Base-by-base conservation (phyloP, 2,888 invertebrate species). In the Chrysopilus asiliformis region DNA sequence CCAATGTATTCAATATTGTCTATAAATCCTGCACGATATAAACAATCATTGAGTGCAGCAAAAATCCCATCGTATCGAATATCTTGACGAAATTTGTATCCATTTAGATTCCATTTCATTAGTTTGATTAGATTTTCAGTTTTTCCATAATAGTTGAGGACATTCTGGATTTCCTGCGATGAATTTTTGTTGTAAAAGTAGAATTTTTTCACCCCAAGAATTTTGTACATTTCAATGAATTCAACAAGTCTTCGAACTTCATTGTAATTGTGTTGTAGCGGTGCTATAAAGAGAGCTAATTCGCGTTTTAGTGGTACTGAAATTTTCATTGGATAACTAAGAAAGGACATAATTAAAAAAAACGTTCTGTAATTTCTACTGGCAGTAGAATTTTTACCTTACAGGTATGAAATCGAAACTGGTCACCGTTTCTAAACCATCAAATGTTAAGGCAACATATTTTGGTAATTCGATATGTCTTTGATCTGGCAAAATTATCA, bases 11-110 rank as follows among this genome's bases (percentile, higher is more conserved):
- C 78, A 48, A 77, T 81, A 30, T 66, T 66, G 40, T 63, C 58
- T 39, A 67, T 56, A 41, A 82, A 76, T 79, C 89, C 86, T 35
- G 84, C 82, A 45, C 90, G 73, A 64, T 89, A 90, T 12, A 90
- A 71, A 60, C 91, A 91, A 63, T 91, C 90, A 61, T 91, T 90
- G 51, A 89, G 74, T 25, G 90, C 86, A 0, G 86, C 89, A 56
- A 90, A 87, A 43, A 85, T 71, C 1, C 86, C 89, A 51, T 84
- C 85, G 2, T 60, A 57, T 34, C 65, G 56, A 2, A 68, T 46
- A 15, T 66, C 65, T 26, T 45, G 42, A 36, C 61, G 53, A 16
- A 53, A 46, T 26, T 51, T 45, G 5, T 58, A 51, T 4, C 43
- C 42, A 4, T 52, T 39, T 19, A 62, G 47, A 43, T 63, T 55